A percentile compares a stretch with the other conserved stretches of the same genome.
phyloP scores from a whole-genome alignment of 2,797 vertebrate species.

The Falco novaeseelandiae region DNA sequence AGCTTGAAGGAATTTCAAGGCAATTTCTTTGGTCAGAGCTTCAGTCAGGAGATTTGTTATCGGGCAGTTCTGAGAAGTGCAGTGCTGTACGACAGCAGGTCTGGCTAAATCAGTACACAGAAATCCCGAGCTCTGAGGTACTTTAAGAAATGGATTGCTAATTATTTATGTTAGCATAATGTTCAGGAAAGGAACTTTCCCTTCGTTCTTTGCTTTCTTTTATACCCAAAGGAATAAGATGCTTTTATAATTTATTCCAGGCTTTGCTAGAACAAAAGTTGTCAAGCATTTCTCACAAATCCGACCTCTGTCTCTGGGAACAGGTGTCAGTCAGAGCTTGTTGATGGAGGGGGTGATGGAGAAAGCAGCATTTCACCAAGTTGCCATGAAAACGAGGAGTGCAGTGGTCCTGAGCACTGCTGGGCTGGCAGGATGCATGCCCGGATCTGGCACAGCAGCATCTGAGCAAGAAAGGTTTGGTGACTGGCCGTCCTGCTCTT shows the following conservation, averaged over 20 bases:
- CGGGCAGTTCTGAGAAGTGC: background rate
- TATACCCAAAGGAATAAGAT: background rate
- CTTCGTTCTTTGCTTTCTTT: background rate
- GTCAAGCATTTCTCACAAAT: background rate
- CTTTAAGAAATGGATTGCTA: background rate
- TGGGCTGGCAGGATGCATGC: background rate
- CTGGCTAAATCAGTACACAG: background rate
- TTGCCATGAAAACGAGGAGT: fast-evolving
- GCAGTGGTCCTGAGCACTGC: background rate
- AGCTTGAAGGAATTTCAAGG: background rate
- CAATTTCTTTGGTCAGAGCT: background rate
- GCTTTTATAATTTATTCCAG: background rate
- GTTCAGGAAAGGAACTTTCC: background rate
- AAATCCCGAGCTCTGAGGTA: background rate
- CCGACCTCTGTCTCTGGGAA: background rate
- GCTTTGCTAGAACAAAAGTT: background rate
- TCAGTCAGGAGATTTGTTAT: background rate
- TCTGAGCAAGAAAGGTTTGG: background rate
- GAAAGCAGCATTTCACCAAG: background rate
- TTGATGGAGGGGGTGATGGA: background rate
- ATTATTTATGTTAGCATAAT: background rate
- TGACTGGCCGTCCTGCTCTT: background rate
- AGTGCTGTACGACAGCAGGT: fast-evolving
- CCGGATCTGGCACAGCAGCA: background rate
- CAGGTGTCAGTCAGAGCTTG: background rate